Conservation (phyloP, 1,140 invertebrate species). For the Drosophila dunni region DNA sequence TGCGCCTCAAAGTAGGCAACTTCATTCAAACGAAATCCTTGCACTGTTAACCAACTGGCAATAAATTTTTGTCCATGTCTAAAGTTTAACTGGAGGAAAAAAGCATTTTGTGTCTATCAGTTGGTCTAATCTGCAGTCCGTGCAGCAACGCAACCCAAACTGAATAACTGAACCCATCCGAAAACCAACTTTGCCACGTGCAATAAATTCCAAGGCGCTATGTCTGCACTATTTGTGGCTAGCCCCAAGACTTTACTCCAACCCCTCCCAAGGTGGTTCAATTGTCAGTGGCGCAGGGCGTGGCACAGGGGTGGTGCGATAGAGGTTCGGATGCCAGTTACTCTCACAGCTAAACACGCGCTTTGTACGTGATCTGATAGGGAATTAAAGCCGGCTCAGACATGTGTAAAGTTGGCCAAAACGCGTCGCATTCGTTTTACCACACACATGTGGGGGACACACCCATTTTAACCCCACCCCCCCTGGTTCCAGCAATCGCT, state of each 20-base stretch:
- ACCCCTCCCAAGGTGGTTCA: constrained; percentile 7
- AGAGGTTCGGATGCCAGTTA: constrained; percentile 10
- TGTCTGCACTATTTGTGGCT: constrained; percentile 72
- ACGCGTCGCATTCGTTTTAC: constrained; percentile 65
- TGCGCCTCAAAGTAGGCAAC: constrained; percentile 48
- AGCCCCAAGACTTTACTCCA: constrained; percentile 58
- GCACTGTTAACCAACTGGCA: constrained; percentile 54
- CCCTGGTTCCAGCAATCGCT: background rate
- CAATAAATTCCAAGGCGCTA: constrained; percentile 76
- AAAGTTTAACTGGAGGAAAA: constrained; percentile 70
- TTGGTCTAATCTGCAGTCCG: constrained; percentile 76
- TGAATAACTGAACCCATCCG: constrained; percentile 61
- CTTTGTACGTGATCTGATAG: constrained; percentile 75
- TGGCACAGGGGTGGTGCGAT: background rate
- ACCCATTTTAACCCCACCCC: background rate
- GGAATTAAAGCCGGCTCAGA: constrained; percentile 70
- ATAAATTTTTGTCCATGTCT: constrained; percentile 75
- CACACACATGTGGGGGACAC: constrained; percentile 34
- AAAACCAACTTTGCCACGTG: constrained; percentile 71
- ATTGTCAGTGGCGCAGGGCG: constrained; percentile 14
- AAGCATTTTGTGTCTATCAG: constrained; percentile 78
- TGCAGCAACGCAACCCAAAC: constrained; percentile 37
- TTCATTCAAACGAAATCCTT: constrained; percentile 49
- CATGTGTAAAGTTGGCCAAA: constrained; percentile 72
- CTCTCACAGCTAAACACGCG: constrained; percentile 56